phyloP scores from a whole-genome alignment of 2,797 vertebrate species.

The Columba guinea region DNA sequence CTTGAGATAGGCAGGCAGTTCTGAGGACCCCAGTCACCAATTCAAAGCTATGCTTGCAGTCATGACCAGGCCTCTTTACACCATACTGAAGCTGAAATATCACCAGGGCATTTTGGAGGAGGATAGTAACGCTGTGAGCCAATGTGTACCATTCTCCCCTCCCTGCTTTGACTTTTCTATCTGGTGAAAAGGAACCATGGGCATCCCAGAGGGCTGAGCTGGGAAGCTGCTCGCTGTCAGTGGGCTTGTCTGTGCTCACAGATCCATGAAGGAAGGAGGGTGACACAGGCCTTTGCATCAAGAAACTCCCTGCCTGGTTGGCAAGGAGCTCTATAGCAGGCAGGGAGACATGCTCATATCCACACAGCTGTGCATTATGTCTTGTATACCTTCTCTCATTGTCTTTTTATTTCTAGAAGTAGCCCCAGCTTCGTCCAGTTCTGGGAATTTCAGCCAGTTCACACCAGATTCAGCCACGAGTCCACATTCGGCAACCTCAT shows the following conservation, averaged over 20 bases:
- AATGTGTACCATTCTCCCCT: not conserved
- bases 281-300: not conserved
- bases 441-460: conserved; percentile 59
- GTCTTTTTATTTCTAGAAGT: conserved; percentile 51
- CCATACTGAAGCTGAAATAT: not conserved
- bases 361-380: not conserved
- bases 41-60: not conserved
- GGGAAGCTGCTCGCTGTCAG: not conserved
- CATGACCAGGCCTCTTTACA: not conserved
- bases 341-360: not conserved
- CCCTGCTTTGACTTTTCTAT: not conserved
- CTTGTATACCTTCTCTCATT: not conserved
- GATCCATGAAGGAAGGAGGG: not conserved
- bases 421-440: conserved; percentile 61
- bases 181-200: fast-evolving
- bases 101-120: not conserved
- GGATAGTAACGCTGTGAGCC: not conserved
- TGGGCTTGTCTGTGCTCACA: not conserved
- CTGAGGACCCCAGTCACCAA: not conserved
- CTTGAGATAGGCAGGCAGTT: not conserved
- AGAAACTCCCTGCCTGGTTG: not conserved
- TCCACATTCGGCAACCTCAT: not conserved
- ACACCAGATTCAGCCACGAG: conserved; percentile 76
- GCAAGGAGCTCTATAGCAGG: not conserved
- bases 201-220: not conserved